Evolutionary conservation across 2,888 invertebrate species (phyloP).

Genomic region (Invenusta paracnida): DNA sequence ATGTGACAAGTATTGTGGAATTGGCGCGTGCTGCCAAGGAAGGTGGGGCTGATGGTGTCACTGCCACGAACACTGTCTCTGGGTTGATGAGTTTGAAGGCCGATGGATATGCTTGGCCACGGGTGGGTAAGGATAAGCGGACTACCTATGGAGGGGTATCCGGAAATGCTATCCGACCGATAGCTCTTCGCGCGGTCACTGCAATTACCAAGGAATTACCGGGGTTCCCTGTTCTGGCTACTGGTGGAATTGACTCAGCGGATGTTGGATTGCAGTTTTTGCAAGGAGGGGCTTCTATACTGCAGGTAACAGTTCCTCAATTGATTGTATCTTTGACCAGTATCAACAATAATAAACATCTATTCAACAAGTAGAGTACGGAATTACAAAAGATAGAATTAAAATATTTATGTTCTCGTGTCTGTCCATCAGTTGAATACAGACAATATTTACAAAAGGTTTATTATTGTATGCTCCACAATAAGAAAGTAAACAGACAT

Average conservation of each 20-base stretch:
- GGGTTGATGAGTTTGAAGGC: slow-evolving; percentile 81
- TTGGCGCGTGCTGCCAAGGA: slow-evolving; percentile 84
- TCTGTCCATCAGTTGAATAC: too few species aligned
- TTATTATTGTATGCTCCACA: too few species aligned
- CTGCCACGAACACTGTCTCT: slow-evolving; percentile 93
- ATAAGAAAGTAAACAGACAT: too few species aligned
- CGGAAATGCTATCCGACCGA: slow-evolving; percentile 87
- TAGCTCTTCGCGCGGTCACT: slow-evolving; percentile 84
- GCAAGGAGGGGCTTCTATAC: slow-evolving; percentile 80
- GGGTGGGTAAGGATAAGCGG: slow-evolving; percentile 71
- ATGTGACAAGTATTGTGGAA: slow-evolving; percentile 83
- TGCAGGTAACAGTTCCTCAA: too few species aligned
- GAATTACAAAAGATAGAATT: too few species aligned
- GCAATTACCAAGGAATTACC: slow-evolving; percentile 77
- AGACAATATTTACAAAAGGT: too few species aligned
- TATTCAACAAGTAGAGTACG: too few species aligned
- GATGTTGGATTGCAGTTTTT: slow-evolving; percentile 90
- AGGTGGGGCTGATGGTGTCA: slow-evolving; percentile 86
- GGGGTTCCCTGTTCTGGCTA: slow-evolving; percentile 85
- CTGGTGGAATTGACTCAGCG: slow-evolving; percentile 93
- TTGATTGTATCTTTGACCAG: too few species aligned
- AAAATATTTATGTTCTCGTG: too few species aligned
- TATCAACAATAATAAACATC: too few species aligned
- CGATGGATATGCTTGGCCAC: slow-evolving; percentile 84
- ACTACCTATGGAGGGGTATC: slow-evolving; percentile 92